These are phyloP conservation scores for Sitophilus oryzae DNA, from an alignment of 1,140 invertebrate species.

Conservation along the genomic window DNA sequence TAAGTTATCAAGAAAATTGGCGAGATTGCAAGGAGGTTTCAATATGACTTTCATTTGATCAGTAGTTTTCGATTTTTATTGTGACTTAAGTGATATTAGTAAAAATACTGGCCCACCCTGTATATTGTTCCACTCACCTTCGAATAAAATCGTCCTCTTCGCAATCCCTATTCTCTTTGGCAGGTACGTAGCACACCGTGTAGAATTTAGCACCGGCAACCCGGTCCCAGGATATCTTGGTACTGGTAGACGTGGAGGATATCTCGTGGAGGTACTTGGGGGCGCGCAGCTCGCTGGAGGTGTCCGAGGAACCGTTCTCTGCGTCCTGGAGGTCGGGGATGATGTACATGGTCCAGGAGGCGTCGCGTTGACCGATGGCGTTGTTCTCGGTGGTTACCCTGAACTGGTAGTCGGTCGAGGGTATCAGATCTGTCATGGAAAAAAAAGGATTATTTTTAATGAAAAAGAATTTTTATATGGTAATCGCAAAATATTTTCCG, in stretches of 20 bases:
- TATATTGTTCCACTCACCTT: no score
- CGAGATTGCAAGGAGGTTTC: no score
- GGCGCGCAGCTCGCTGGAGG: constrained; percentile 6
- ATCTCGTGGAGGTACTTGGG: constrained; percentile 17
- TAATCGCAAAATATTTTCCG: no score
- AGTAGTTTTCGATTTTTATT: no score
- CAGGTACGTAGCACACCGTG: constrained; percentile 26
- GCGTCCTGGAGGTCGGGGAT: constrained; percentile 9
- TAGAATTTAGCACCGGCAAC: constrained; percentile 29
- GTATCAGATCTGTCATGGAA: constrained; percentile 24
- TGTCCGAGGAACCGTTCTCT: constrained; percentile 5
- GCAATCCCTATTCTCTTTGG: constrained; percentile 25
- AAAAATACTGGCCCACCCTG: no score
- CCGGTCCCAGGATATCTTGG: constrained; percentile 28
- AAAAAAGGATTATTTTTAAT: neutral
- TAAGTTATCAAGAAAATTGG: no score
- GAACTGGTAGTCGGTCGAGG: constrained; percentile 32
- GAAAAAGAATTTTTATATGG: neutral
- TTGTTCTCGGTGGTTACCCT: constrained; percentile 26
- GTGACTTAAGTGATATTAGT: no score
- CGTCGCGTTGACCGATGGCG: constrained; percentile 1
- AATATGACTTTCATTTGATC: no score
- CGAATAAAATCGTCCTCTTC: constrained; percentile 33
- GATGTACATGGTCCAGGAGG: constrained; percentile 22
- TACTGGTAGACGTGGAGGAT: constrained; percentile 17